These are phyloP conservation scores for Agriopis aurantiaria DNA, from an alignment of 2,888 invertebrate genomes.

Conservation along the genomic window DNA sequence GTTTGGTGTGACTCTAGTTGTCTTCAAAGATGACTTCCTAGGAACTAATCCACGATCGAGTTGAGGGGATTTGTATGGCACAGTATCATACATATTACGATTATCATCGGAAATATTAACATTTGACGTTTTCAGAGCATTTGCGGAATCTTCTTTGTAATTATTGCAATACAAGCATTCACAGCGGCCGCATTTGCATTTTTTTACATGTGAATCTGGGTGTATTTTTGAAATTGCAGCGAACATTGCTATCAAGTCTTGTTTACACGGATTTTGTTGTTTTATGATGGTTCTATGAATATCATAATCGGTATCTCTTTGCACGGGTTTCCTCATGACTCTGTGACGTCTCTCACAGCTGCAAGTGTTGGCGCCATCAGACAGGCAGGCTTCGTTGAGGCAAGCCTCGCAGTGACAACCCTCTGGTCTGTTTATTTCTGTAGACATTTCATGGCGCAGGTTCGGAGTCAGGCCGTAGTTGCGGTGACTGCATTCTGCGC, in stretches of 20 bases:
- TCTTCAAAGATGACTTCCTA: constrained; percentile 2
- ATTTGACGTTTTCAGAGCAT: constrained; percentile 37
- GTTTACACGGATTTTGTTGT: constrained; percentile 31
- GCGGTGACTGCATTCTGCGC: constrained; percentile 57
- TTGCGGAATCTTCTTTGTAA: constrained; percentile 43
- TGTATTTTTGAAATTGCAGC: constrained; percentile 50
- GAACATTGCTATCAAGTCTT: constrained; percentile 57
- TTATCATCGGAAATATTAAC: background rate
- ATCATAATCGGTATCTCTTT: constrained; percentile 61
- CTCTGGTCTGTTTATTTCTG: constrained; percentile 56
- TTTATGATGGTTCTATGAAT: constrained; percentile 53
- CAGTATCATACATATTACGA: background rate
- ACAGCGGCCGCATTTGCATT: constrained; percentile 55
- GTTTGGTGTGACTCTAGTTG: background rate
- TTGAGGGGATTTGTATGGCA: constrained; percentile 17
- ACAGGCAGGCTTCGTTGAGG: constrained; percentile 56
- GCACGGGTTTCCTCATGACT: constrained; percentile 61
- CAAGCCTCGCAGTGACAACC: constrained; percentile 64
- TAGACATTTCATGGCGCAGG: constrained; percentile 58
- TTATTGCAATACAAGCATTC: constrained; percentile 57
- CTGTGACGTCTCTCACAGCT: constrained; percentile 56
- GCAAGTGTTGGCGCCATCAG: constrained; percentile 54
- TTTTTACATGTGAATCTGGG: constrained; percentile 35
- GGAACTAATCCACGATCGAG: background rate
- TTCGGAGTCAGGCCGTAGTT: constrained; percentile 47